Base-by-base conservation (phyloP, 1,140 invertebrate species). In the Aphidius gifuensis region DNA sequence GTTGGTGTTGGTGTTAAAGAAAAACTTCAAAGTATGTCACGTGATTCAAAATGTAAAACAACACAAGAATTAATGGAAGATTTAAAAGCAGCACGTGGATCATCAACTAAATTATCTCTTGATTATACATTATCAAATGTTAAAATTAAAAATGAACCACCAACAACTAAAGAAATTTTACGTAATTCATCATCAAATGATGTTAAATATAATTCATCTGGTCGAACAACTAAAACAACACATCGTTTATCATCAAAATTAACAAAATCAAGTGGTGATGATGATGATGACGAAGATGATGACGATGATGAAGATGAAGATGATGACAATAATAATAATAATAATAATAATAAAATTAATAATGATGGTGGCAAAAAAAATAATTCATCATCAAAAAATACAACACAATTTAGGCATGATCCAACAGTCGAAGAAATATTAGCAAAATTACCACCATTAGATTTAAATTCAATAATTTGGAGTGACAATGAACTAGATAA, bases 31-130 rank as follows among this genome's bases (percentile, higher is more conserved):
- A 84, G 85, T 66, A 83, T 86, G 47, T 82, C 84, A 23, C 82
- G 86, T 45, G 87, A 84, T 68, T 85, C 87, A 64, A 87, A 92
- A 82, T 84, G 93, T 2, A 93, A 93, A 83, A 94, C 92, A 2
- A 93, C 92, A 32, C 90, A 92, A 69, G 89, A 94, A 74, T 74
- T 94, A 21, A 83, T 93, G 58, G 90, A 89, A 46, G 88, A 91
- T 71, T 80, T 93, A 61, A 88, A 90, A 74, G 88, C 87, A 61
- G 88, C 87, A 61, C 82, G 86, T 56, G 85, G 80, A 65, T 76
- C 83, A 66, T 79, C 60, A 11, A 64, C 67, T 39, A 40, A 39
- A 44, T 43, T n/a, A 11, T 38, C 8, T n/a, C 11, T 69, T 39
- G 68, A 64, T 64, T 75, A 63, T 71, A 75, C 49, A 58, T 67